Conservation (phyloP, 1,140 invertebrate species). For the Drosophila eugracilis region DNA sequence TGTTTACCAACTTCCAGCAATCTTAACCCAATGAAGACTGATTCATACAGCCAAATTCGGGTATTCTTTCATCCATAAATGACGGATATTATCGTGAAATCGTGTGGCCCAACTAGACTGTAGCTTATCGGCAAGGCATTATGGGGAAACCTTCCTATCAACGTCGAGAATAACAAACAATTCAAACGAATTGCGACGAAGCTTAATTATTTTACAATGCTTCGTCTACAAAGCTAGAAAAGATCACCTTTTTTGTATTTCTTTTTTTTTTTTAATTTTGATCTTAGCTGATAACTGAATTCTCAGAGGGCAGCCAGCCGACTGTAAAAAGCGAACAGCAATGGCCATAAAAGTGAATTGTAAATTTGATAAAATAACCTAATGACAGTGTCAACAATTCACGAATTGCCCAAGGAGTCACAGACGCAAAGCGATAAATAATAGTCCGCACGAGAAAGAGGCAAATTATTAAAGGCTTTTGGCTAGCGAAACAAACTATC, state of each 20-base stretch:
- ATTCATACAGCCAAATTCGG: conserved; percentile 12
- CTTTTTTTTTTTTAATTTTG: neutral
- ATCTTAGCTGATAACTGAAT: conserved; percentile 31
- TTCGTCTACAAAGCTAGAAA: conserved; percentile 5
- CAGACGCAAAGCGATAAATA: conserved; percentile 16
- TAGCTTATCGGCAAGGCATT: conserved; percentile 27
- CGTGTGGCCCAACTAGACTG: conserved; percentile 23
- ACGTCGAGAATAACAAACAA: conserved; percentile 30
- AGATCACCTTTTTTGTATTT: conserved; percentile 20
- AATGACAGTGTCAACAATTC: conserved; percentile 34
- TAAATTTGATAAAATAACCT: conserved; percentile 30
- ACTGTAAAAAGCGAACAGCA: conserved; percentile 22
- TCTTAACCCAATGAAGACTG: conserved; percentile 28
- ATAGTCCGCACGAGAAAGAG: conserved; percentile 11
- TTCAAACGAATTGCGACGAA: conserved; percentile 43
- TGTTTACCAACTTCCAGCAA: conserved; percentile 16
- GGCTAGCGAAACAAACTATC: conserved; percentile 2
- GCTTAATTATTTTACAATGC: conserved; percentile 44
- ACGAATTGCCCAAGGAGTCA: conserved; percentile 17
- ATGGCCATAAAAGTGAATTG: conserved; percentile 23
- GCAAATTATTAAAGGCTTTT: conserved; percentile 1
- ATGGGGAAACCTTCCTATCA: conserved; percentile 41
- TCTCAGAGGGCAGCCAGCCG: conserved; percentile 15
- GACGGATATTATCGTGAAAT: conserved; percentile 42
- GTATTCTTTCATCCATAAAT: conserved; percentile 14